Evolutionary conservation across 2,888 invertebrate species (phyloP), one percentile per base, ranked within the genome.

Genomic region (Lathronympha strigana): DNA sequence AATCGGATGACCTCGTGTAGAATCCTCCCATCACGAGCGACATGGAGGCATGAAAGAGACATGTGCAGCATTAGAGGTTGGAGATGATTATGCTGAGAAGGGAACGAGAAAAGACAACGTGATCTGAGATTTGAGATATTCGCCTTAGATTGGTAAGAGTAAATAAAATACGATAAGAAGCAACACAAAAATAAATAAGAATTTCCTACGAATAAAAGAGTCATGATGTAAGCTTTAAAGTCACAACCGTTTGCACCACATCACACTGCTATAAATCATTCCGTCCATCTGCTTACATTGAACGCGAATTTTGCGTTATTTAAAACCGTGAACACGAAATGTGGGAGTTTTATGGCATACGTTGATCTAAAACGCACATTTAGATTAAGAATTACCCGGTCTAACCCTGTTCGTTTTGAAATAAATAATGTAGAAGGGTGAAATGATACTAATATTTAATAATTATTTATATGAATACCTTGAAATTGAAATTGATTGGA

Each of bases 281-380:
- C 72, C 76, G 73, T 80, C 76, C 82, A 83, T 85, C 83, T 83
- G 82, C 77, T 79, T 75, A 74, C 76, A 79, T 78, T 77, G 76
- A 80, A 80, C 74, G 72, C 72, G 71, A 78, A 81, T 76, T 79
- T 78, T 68, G 76, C 73, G 74, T 78, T 79, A 81, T 82, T 81
- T 79, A 74, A 75, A 75, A 71, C 70, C 71, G 69, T 71, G 72
- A 75, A 77, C 71, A 72, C 72, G 72, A 72, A 74, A 75, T 75
- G 76, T 75, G 72, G 68, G 67, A 75, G 76, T 81, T 84, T 84
- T 81, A 84, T 78, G 67, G 71, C 77, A 62, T 69, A 61, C 70
- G 76, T 75, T 71, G 71, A 72, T 72, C 66, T 63, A 62, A 60
- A 67, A 61, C 47, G 21, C 23, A 19, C 47, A 21, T 45, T 47